These are phyloP conservation scores for Neuroscelio doddi DNA, from an alignment of 2,888 invertebrate species.

Conservation along the genomic window DNA sequence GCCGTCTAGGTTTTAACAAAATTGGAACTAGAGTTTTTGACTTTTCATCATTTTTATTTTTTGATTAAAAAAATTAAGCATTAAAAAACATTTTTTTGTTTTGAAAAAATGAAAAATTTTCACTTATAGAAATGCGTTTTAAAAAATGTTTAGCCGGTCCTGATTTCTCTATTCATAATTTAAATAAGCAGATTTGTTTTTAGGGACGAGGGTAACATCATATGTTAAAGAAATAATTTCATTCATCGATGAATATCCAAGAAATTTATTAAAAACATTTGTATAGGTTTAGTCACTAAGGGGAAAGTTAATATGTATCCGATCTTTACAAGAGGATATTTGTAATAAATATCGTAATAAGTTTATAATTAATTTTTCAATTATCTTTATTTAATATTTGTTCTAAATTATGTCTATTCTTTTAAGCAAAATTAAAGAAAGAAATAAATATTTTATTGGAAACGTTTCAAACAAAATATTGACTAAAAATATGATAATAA, in stretches of 20 bases:
- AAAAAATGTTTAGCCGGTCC: constrained; percentile 1
- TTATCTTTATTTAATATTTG: too few species aligned
- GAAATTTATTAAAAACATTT: neutral
- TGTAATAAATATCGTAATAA: too few species aligned
- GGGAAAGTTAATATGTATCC: neutral
- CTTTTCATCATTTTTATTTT: too few species aligned
- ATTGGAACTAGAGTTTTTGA: too few species aligned
- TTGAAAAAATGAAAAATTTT: neutral
- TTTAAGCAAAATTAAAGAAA: too few species aligned
- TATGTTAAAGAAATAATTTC: constrained; percentile 1
- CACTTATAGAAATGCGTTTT: neutral
- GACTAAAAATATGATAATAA: too few species aligned
- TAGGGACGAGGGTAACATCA: constrained; percentile 1
- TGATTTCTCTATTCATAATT: neutral
- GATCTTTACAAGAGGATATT: too few species aligned
- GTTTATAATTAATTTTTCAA: too few species aligned
- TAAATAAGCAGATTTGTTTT: neutral
- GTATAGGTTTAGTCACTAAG: neutral
- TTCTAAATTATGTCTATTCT: too few species aligned
- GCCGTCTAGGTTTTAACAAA: constrained; percentile 1
- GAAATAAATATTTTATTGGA: too few species aligned
- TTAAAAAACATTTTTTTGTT: constrained; percentile 2
- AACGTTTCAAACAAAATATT: too few species aligned
- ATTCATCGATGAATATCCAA: neutral
- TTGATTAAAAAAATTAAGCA: constrained; percentile 3